Evolutionary conservation across 2,113 vertebrate genomes (phyloP).

Genomic region (Menura novaehollandiae): DNA sequence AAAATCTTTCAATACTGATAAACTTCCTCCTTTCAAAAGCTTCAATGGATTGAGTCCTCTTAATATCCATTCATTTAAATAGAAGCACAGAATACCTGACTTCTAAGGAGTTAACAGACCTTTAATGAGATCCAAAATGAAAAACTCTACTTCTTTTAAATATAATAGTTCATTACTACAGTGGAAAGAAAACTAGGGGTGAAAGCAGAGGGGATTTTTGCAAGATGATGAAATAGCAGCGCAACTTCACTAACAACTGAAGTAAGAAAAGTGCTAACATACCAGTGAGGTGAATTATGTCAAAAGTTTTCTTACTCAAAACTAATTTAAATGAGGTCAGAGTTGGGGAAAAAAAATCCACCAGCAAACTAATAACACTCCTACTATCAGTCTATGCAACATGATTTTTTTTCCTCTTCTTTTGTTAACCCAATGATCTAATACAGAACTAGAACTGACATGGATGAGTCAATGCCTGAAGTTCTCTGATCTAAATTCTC

Average conservation of each 20-base stretch:
- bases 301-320: background rate
- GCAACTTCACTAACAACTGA: background rate
- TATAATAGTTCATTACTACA: background rate
- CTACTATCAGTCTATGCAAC: background rate
- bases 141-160: background rate
- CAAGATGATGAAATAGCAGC: background rate
- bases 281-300: background rate
- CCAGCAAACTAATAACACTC: background rate
- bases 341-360: background rate
- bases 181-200: background rate
- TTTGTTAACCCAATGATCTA: background rate
- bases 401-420: background rate
- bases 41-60: background rate
- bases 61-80: background rate
- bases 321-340: background rate
- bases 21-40: background rate
- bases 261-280: background rate
- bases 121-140: background rate
- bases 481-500: background rate
- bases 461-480: background rate
- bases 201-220: background rate
- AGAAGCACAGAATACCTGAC: background rate
- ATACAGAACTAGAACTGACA: background rate
- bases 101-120: background rate
- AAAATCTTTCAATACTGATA: background rate